Base-by-base conservation (phyloP, 2,888 invertebrate genomes). In the Tineola bisselliella region DNA sequence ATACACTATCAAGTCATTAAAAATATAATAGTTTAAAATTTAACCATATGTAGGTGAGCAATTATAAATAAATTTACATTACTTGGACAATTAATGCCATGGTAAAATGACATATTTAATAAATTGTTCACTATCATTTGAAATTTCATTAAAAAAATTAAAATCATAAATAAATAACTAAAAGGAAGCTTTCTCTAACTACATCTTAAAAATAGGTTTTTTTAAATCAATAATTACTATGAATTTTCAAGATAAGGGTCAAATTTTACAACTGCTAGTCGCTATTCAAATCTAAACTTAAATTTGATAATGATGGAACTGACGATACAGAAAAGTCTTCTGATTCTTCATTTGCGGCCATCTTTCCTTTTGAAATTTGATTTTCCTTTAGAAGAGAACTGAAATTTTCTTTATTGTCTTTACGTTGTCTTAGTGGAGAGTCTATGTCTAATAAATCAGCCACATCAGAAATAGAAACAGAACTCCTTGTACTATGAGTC, bases 251-350 rank as follows among this genome's bases (percentile, higher is more conserved):
- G 30, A 43, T 17, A 15, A 33, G 18, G n/a, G 12, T 56, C 15
- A 19, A 25, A 33, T 52, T 33, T 25, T 31, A 38, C 38, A 61
- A 4, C n/a, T 12, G 15, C 3, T 57, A 84, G 65, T 84, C 84
- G 75, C 84, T 84, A 70, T 84, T 84, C 64, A 84, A 77, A 66
- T 87, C 83, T 62, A 84, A 73, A 67, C 86, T 87, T 31, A 87
- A 71, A 70, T 87, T 87, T 61, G 86, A 87, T 31, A 87, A 66
- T 25, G 84, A 86, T 25, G 83, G 84, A 62, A 87, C 69, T 4
- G 84, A 81, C 38, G 86, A 84, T 61, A 81, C 84, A 0, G 84
- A 79, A 63, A 80, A 82, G 63, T 84, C 84, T 60, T 78, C 82
- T 15, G 84, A 84, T 66, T 82, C 80, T 69, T 83, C 80, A 68